Base-by-base conservation (phyloP, 2,797 vertebrate genomes). In the Coccyzus lansbergi region DNA sequence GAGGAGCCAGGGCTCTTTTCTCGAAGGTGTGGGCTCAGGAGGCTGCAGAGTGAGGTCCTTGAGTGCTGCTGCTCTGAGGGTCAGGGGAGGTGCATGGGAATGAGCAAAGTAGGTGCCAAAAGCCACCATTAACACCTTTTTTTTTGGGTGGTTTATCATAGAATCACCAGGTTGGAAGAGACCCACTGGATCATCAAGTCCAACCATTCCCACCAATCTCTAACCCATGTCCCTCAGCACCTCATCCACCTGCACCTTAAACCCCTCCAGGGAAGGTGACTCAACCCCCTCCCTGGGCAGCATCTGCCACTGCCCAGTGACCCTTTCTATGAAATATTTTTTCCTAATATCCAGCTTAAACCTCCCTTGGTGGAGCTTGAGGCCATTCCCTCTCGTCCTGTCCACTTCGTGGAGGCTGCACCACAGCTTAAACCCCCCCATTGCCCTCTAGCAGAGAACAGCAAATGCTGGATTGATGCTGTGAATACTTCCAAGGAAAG, bases 11-110 rank as follows among this genome's bases (percentile, higher is more conserved):
- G 64, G 68, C 42, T 52, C 52, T 5, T 48, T 38, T 92, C 59
- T 21, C 36, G 33, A 42, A 33, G 31, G 49, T 7, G 18, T 29
- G 29, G 65, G 65, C 38, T 25, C 13, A 8, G 83, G 19, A 28
- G 42, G 20, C 0, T 42, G 7, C 42, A 42, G 63, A 3, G 44
- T 2, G 1, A 33, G 38, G 28, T 21, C 56, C 10, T 75, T 20
- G 42, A 62, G 38, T 14, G 21, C 20, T 4, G 1, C 29, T 0
- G 9, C 58, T 25, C 49, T 28, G 15, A 12, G 67, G 36, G 18
- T 31, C 34, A 7, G 25, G 3, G 7, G 4, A 38, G 18, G 3
- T 9, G 34, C 59, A 49, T 18, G 36, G 55, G 13, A 33, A 25
- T 7, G 63, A 53, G 28, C 51, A 29, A 53, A 53, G 31, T 2